Evolutionary conservation across 2,888 invertebrate species (phyloP), one percentile per base, ranked within the genome.

Genomic region (Notodonta ziczac): DNA sequence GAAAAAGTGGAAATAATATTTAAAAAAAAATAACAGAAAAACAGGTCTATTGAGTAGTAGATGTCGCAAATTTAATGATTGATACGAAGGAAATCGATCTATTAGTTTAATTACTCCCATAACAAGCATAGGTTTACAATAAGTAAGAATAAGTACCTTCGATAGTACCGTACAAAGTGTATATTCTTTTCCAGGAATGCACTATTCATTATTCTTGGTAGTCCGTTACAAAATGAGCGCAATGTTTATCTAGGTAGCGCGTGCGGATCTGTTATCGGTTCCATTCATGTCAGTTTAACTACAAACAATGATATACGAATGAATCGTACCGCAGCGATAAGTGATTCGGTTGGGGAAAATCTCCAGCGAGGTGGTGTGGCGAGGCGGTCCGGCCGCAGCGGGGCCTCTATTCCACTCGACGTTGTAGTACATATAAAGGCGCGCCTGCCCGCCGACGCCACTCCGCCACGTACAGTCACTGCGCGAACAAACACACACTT

Each of bases 381-480:
- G 67, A 59, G 60, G 60, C 57, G 61, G 66, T 35, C 65, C 39
- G 60, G 24, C 24, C 24, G 24, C 24, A 24, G 24, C 69, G 67
- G 63, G 75, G 71, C 70, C 71, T 73, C 72, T 74, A 68, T 50
- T 62, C 57, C 72, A 72, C 74, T 61, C 74, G 65, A 63, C 66
- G 59, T 59, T 57, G 24, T 24, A 53, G 70, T 81, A 82, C 80
- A 73, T 85, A 85, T 77, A 82, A 63, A 70, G 73, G 69, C 71
- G 73, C 70, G 70, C 67, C 76, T 71, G 69, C 72, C 63, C 76
- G 77, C 74, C 75, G 70, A 56, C 77, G 84, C 71, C 89, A 89
- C 82, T 89, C 81, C 70, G 71, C 67, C 72, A 73, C 81, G 82
- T 74, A 76, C 84, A 72, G 77, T 70, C 71, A 72, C 69, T 66